Conservation (phyloP, 1,140 invertebrate genomes). For the Hestina assimilis region DNA sequence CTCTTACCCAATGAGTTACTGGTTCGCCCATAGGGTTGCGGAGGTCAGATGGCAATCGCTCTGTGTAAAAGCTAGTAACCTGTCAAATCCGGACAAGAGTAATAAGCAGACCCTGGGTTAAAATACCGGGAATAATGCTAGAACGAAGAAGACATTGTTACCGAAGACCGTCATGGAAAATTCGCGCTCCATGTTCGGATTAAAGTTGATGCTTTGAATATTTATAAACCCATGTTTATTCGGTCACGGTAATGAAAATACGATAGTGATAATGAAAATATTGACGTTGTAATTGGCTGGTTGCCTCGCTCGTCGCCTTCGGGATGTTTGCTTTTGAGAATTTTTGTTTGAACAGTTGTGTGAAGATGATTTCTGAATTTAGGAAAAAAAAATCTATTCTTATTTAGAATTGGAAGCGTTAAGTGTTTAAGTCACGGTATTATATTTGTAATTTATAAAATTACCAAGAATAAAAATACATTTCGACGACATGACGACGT, state of each 20-base stretch:
- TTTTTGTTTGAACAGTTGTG: conserved; percentile 25
- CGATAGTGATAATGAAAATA: conserved; percentile 24
- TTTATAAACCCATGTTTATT: conserved; percentile 23
- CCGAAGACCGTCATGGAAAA: conserved; percentile 12
- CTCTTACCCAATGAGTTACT: too few relatives aligned
- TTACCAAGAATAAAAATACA: too few relatives aligned
- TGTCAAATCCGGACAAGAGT: too few relatives aligned
- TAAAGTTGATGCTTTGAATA: conserved; percentile 17
- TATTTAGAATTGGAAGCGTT: too few relatives aligned
- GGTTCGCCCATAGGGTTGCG: too few relatives aligned
- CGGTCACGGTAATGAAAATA: conserved; percentile 1
- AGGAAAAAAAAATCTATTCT: not conserved
- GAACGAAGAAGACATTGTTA: not conserved
- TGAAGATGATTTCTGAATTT: not conserved
- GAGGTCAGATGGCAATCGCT: too few relatives aligned
- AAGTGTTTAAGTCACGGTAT: too few relatives aligned
- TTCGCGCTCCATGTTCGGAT: conserved; percentile 32
- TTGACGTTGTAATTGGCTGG: conserved; percentile 35
- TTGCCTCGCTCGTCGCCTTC: conserved; percentile 25
- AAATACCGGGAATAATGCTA: too few relatives aligned
- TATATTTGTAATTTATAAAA: too few relatives aligned
- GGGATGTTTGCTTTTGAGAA: conserved; percentile 8
- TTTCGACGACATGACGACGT: too few relatives aligned
- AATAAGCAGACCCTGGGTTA: too few relatives aligned
- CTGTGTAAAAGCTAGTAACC: too few relatives aligned